Conservation (phyloP, 2,113 vertebrate genomes). For the Clarias gariepinus region DNA sequence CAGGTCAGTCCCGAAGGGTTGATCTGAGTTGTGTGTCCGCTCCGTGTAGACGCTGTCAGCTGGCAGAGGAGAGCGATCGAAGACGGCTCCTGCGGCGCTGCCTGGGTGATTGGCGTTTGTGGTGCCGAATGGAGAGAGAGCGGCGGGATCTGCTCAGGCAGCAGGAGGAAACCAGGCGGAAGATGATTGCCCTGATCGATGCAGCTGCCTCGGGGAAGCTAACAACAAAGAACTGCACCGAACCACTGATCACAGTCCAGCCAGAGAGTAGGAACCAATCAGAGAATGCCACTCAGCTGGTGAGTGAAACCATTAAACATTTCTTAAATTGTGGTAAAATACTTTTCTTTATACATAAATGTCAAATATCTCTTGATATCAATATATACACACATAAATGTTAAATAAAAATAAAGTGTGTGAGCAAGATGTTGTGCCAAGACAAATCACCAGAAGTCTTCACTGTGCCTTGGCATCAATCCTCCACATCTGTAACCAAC, state of each 20-base stretch:
- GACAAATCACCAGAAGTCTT: not conserved
- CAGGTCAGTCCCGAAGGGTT: not conserved
- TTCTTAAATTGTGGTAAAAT: not conserved
- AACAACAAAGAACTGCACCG: not conserved
- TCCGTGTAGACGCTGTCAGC: conserved; percentile 74
- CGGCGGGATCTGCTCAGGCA: conserved; percentile 70
- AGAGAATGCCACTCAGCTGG: conserved; percentile 50
- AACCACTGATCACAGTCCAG: conserved; percentile 29
- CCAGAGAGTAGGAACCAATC: conserved; percentile 40
- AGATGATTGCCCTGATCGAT: conserved; percentile 82
- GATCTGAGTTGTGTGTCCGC: not conserved
- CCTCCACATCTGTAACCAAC: not conserved
- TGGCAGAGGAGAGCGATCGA: conserved; percentile 77
- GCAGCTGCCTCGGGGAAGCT: conserved; percentile 72
- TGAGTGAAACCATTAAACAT: conserved; percentile 43
- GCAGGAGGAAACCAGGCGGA: conserved; percentile 80
- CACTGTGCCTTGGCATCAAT: not conserved
- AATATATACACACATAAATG: not conserved
- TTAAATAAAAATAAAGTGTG: not conserved
- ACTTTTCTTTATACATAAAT: not conserved
- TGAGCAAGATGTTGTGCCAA: not conserved
- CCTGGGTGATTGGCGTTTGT: conserved; percentile 82
- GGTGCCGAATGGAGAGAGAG: conserved; percentile 72
- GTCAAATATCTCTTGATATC: not conserved
- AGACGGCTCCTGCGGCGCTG: conserved; percentile 72